These are phyloP conservation scores for Acipenser oxyrinchus DNA, from an alignment of 2,797 vertebrate genomes.

Conservation along the genomic window DNA sequence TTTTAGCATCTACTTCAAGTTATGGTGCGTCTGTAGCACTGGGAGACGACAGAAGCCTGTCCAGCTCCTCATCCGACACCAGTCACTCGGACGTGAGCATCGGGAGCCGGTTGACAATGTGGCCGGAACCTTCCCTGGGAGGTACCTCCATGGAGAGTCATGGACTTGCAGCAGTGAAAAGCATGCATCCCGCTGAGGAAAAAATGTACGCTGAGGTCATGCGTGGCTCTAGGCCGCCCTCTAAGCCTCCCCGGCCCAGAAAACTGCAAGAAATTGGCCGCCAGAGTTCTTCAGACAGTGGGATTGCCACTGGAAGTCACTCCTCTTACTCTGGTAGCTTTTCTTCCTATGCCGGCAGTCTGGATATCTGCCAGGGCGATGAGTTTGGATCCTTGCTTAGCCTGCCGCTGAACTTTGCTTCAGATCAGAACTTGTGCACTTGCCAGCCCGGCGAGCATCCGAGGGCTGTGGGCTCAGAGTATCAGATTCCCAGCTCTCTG, in stretches of 20 bases:
- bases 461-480: conserved; percentile 50
- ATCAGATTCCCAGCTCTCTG: conserved; percentile 66
- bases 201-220: conserved; percentile 52
- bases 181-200: conserved; percentile 60
- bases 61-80: conserved; percentile 87
- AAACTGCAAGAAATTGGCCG: conserved; percentile 86
- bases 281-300: conserved; percentile 91
- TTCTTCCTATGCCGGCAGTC: conserved; percentile 82
- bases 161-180: conserved; percentile 42
- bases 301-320: conserved; percentile 83
- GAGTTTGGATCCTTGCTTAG: conserved; percentile 76
- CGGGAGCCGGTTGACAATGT: conserved; percentile 67
- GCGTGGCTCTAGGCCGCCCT: conserved; percentile 44
- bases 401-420: conserved; percentile 57
- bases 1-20: conserved; percentile 55
- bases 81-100: conserved; percentile 82
- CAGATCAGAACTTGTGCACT: conserved; percentile 68
- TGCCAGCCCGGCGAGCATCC: conserved; percentile 46
- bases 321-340: conserved; percentile 88
- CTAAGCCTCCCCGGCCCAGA: conserved; percentile 56
- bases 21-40: conserved; percentile 44
- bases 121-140: conserved; percentile 65
- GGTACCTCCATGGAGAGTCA: conserved; percentile 58
- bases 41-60: conserved; percentile 82
- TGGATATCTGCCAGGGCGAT: conserved; percentile 71